Evolutionary conservation across 2,888 invertebrate genomes (phyloP).

Genomic region (Cylindroiulus punctatus): DNA sequence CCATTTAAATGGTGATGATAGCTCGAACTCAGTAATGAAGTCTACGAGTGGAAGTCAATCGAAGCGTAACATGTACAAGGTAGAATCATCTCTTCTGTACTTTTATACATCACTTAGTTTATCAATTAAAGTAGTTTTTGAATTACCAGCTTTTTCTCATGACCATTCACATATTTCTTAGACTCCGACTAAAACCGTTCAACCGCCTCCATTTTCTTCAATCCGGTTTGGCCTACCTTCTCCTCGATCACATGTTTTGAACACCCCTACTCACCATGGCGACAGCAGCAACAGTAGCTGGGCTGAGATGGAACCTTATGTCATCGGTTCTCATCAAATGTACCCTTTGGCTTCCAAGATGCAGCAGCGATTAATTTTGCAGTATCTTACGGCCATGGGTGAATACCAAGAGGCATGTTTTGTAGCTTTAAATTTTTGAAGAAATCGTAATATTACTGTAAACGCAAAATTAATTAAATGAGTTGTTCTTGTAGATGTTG

Average conservation of each 20-base stretch:
- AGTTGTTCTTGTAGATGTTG: constrained; percentile 74
- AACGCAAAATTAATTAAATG: not conserved
- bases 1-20: constrained; percentile 57
- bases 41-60: not conserved
- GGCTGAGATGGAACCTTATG: constrained; percentile 88
- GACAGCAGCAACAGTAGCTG: constrained; percentile 84
- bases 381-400: constrained; percentile 96
- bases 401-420: constrained; percentile 89
- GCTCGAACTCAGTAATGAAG: not conserved
- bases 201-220: constrained; percentile 1
- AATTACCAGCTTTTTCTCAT: no score
- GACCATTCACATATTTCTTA: not conserved
- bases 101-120: no score
- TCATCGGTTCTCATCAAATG: constrained; percentile 89
- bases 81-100: not conserved
- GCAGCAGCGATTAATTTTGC: constrained; percentile 89
- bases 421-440: not conserved
- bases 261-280: constrained; percentile 16
- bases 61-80: not conserved
- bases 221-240: not conserved
- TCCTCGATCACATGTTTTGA: constrained; percentile 34
- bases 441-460: not conserved
- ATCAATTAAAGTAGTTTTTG: no score
- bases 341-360: constrained; percentile 89
- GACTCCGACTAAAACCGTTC: not conserved